Percentiles rank a stretch among this genome's conserved stretches.
Evolutionary conservation across 2,888 invertebrate genomes (phyloP).

Genomic region (Byasa hedistus): DNA sequence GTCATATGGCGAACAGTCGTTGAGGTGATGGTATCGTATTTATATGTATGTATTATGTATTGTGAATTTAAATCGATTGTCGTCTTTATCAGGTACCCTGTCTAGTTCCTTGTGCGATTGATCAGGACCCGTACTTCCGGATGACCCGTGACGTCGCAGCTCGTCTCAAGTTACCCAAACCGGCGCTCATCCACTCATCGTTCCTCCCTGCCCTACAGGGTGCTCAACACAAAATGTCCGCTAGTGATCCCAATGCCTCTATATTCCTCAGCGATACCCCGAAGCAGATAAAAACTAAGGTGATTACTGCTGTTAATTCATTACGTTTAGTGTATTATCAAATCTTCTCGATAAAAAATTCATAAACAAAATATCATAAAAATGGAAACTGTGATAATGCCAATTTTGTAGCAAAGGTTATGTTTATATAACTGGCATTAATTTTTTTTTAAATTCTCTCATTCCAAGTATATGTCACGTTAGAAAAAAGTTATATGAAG

Average conservation of each 20-base stretch:
- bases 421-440: no score
- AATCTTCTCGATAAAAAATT: no score
- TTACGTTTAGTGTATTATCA: no score
- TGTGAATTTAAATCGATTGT: neutral
- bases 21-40: no score
- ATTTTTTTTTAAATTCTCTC: no score
- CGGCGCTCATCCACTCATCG: constrained; percentile 90
- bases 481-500: no score
- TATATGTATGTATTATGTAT: no score
- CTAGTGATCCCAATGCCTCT: constrained; percentile 95
- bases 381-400: no score
- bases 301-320: constrained; percentile 46
- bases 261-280: constrained; percentile 97
- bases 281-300: constrained; percentile 97
- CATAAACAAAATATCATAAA: no score
- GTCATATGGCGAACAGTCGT: no score
- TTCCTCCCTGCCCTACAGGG: constrained; percentile 98
- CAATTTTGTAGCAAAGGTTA: no score
- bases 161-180: constrained; percentile 91
- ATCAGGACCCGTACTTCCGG: constrained; percentile 99
- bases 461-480: no score
- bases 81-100: constrained; percentile 57
- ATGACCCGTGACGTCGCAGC: constrained; percentile 99
- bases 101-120: constrained; percentile 98
- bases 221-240: constrained; percentile 98